Conservation (phyloP, 2,888 invertebrate species). For the Catocala nupta region DNA sequence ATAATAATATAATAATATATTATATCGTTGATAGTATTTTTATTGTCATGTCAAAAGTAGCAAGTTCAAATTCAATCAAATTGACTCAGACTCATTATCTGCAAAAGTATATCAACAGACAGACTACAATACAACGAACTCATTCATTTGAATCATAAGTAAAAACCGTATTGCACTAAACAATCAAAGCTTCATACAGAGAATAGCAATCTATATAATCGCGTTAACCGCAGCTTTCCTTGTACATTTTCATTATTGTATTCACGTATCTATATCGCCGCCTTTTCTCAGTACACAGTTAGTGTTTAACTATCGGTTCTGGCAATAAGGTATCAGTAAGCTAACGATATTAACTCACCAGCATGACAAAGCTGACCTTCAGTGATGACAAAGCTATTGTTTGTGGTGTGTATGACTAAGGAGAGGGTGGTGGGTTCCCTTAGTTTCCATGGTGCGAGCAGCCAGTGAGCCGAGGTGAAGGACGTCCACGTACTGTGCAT, state of each 20-base stretch:
- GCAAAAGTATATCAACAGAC: background rate
- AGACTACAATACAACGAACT: too few species aligned
- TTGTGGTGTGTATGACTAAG: slow-evolving; percentile 83
- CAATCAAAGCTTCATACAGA: background rate
- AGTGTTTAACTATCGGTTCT: slow-evolving; percentile 30
- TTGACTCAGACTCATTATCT: too few species aligned
- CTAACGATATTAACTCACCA: slow-evolving; percentile 33
- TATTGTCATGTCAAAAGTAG: too few species aligned
- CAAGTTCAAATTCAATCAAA: too few species aligned
- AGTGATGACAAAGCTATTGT: slow-evolving; percentile 81
- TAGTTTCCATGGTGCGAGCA: slow-evolving; percentile 30
- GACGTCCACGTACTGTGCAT: slow-evolving; percentile 34
- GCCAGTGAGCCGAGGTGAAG: slow-evolving; percentile 43
- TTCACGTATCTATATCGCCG: slow-evolving; percentile 14
- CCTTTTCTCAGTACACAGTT: slow-evolving; percentile 40
- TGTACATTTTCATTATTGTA: slow-evolving; percentile 4
- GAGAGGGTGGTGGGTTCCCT: slow-evolving; percentile 68
- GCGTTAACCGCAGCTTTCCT: slow-evolving; percentile 15
- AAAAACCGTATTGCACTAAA: background rate
- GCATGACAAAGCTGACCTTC: slow-evolving; percentile 64
- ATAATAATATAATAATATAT: too few species aligned
- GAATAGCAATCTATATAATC: background rate
- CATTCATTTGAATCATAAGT: slow-evolving; percentile 1
- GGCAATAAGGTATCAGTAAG: slow-evolving; percentile 14
- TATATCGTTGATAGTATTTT: too few species aligned